Base-by-base conservation (phyloP, 2,113 vertebrate species). In the Synchiropus splendidus region DNA sequence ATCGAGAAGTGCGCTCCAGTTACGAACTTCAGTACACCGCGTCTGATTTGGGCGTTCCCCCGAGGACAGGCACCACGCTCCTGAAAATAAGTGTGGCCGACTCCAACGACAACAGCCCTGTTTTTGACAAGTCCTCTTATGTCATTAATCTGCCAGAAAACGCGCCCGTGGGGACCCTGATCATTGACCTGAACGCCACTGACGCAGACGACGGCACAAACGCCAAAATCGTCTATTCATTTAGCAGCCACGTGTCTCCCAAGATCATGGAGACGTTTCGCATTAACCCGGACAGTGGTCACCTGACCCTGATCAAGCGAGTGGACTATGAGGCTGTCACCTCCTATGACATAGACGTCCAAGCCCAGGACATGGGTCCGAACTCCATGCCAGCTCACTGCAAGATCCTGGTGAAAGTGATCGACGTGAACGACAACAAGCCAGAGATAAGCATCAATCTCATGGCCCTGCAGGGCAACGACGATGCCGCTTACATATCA, bases 361-460 rank as follows among this genome's bases (percentile, higher is more conserved):
- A 97, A 48, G 95, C 94, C 15, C 94, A 98, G 58, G 95, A 99
- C 64, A 62, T 95, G 87, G 95, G 95, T 45, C 95, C 94, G 0
- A 97, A 98, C 79, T 95, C 93, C 1, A 97, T 98, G 77, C 94
- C 95, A 0, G 92, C 91, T 16, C 92, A 95, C 52, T 99, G 94
- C 80, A 98, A 95, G 77, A 95, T 99, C 73, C 83, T 92, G 56
- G 90, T 99, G 37, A 91, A 94, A 63, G 71, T 99, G 45, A 87
- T 89, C 12, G 95, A 99, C 1, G 86, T 99, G 8, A 99, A 99
- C 31, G 95, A 99, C 75, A 99, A 99, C 64, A 93, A 90, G n/a
- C 95, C 95, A 0, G 93, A 97, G 52, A 93, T 99, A 34, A 92
- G 83, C 50, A 83, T 99, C 59, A 97, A 88, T 35, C 73, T 96